Evolutionary conservation across 2,888 invertebrate genomes (phyloP).

Genomic region (Ophioninae sp.): DNA sequence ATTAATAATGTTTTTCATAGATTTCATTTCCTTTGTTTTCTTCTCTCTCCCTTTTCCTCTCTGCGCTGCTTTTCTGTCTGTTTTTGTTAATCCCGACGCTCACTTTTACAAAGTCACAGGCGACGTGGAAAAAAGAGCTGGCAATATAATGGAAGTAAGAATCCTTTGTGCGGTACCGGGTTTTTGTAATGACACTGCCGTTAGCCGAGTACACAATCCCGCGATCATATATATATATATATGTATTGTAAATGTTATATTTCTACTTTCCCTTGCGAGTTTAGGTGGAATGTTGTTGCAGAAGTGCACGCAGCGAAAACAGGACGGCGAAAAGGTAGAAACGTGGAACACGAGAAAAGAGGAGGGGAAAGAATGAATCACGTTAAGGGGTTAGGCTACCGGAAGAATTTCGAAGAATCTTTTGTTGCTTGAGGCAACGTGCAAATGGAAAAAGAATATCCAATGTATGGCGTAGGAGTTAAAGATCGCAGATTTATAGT

Average conservation of each 20-base stretch:
- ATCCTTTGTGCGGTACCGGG: conserved; percentile 55
- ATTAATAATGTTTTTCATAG: background rate
- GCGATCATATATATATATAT: conserved; percentile 20
- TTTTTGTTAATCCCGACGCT: conserved; percentile 42
- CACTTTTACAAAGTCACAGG: conserved; percentile 4
- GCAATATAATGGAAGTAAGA: conserved; percentile 57
- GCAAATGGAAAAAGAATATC: too few relatives aligned
- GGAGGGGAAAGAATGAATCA: background rate
- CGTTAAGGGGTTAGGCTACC: too few relatives aligned
- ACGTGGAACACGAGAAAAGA: background rate
- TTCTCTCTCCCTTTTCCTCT: background rate
- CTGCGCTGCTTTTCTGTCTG: conserved; percentile 9
- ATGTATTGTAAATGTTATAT: conserved; percentile 13
- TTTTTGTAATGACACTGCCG: conserved; percentile 44
- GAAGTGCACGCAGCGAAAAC: conserved; percentile 55
- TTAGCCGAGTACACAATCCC: conserved; percentile 52
- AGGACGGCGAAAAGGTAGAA: conserved; percentile 33
- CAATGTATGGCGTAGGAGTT: too few relatives aligned
- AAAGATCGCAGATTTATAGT: too few relatives aligned
- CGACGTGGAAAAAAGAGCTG: conserved; percentile 39
- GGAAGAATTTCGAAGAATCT: too few relatives aligned
- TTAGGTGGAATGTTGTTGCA: conserved; percentile 50
- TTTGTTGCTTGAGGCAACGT: too few relatives aligned
- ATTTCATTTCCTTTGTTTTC: conserved; percentile 19
- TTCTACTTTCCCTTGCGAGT: conserved; percentile 20